A percentile compares a stretch with the other conserved stretches of the same genome.
Conservation (phyloP, 37 sponge, comb jelly and placozoan species). For the Oscarella lobularis region DNA sequence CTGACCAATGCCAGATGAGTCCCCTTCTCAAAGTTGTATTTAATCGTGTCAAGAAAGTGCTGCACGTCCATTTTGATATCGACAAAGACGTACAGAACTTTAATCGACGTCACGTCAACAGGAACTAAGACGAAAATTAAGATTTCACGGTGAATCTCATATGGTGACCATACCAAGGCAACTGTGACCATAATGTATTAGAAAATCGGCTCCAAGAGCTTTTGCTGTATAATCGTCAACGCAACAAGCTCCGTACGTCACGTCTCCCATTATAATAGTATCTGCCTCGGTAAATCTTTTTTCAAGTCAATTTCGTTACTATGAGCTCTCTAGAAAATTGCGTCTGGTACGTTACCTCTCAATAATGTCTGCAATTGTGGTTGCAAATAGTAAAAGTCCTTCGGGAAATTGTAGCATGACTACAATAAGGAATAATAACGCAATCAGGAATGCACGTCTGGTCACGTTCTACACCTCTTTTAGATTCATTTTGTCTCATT, state of each 20-base stretch:
- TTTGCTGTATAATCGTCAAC: conserved; percentile 91
- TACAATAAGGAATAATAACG: not conserved
- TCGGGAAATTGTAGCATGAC: conserved; percentile 94
- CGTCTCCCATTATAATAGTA: conserved; percentile 86
- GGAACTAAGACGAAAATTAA: conserved; percentile 22
- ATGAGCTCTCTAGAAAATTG: not conserved
- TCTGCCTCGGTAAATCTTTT: conserved; percentile 63
- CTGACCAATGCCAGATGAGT: conserved; percentile 54
- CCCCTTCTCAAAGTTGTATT: conserved; percentile 34
- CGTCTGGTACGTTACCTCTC: conserved; percentile 8
- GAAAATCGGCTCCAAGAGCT: conserved; percentile 73
- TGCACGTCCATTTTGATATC: conserved; percentile 83
- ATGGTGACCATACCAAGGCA: conserved; percentile 28
- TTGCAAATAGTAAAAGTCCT: conserved; percentile 78
- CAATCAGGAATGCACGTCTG: not conserved
- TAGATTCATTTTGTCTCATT: conserved; percentile 32
- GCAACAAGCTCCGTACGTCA: conserved; percentile 95
- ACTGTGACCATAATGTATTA: conserved; percentile 94
- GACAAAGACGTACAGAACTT: conserved; percentile 89
- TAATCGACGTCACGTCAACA: conserved; percentile 61
- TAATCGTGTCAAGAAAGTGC: conserved; percentile 68
- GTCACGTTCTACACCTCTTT: conserved; percentile 6
- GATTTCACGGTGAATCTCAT: not conserved
- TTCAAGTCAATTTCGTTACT: too few relatives aligned
- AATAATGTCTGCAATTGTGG: conserved; percentile 71